Evolutionary conservation across 2,797 vertebrate genomes (phyloP).

Genomic region (Sciaenops ocellatus): DNA sequence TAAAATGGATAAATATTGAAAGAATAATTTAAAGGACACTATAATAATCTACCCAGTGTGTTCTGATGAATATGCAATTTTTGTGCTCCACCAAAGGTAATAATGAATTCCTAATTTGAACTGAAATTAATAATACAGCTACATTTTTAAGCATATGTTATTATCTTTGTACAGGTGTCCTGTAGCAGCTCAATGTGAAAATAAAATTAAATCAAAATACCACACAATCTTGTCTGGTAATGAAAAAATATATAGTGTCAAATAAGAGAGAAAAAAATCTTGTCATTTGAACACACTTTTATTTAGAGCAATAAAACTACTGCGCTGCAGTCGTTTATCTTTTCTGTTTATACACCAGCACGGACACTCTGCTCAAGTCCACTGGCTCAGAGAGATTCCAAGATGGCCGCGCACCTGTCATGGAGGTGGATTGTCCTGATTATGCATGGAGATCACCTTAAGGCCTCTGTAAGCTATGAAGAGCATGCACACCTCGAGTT

Average conservation of each 20-base stretch:
- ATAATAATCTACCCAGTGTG: slow-evolving; percentile 12
- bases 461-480: slow-evolving; percentile 67
- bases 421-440: slow-evolving; percentile 76
- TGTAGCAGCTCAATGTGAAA: slow-evolving; percentile 6
- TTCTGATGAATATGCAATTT: slow-evolving; percentile 1
- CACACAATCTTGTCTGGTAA: not conserved
- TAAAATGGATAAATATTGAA: slow-evolving; percentile 20
- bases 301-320: slow-evolving; percentile 29
- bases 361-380: slow-evolving; percentile 55
- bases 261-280: not conserved
- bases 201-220: slow-evolving; percentile 30
- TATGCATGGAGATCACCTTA: slow-evolving; percentile 76
- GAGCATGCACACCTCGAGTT: slow-evolving; percentile 63
- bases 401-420: slow-evolving; percentile 82
- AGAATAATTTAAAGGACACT: slow-evolving; percentile 15
- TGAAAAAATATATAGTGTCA: not conserved
- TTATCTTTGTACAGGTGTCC: slow-evolving; percentile 5
- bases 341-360: slow-evolving; percentile 20
- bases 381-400: slow-evolving; percentile 69
- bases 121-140: not conserved
- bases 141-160: not conserved
- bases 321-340: slow-evolving; percentile 35
- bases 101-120: slow-evolving; percentile 4
- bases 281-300: slow-evolving; percentile 20
- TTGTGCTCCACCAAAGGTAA: not conserved